Evolutionary conservation across 2,113 vertebrate genomes (phyloP).

Genomic region (Sinocyclocheilus grahami): DNA sequence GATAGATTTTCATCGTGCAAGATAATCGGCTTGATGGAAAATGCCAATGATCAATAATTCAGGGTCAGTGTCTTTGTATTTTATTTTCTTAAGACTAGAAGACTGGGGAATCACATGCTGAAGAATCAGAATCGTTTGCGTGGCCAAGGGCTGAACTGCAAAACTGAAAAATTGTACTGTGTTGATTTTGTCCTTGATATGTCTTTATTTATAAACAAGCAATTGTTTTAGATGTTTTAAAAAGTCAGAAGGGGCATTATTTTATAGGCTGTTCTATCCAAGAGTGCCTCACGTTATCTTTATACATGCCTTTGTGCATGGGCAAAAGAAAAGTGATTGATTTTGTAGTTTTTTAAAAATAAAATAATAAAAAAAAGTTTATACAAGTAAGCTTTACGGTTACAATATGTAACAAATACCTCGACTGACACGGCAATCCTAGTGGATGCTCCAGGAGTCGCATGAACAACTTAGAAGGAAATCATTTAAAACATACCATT

Average conservation of each 20-base stretch:
- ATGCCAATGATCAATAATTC: constrained; percentile 54
- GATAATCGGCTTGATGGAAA: constrained; percentile 10
- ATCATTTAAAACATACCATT: background rate
- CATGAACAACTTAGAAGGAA: constrained; percentile 53
- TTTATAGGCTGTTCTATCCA: constrained; percentile 46
- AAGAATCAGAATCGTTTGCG: constrained; percentile 73
- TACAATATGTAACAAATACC: constrained; percentile 63
- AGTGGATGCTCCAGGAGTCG: constrained; percentile 22
- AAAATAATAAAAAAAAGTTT: constrained; percentile 50
- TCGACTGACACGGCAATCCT: constrained; percentile 53
- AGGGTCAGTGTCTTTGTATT: constrained; percentile 49
- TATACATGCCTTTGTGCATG: constrained; percentile 28
- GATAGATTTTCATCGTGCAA: background rate
- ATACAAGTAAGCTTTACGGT: constrained; percentile 51
- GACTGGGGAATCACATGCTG: constrained; percentile 59
- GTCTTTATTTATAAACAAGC: constrained; percentile 71
- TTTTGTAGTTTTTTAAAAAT: constrained; percentile 39
- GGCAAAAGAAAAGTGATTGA: constrained; percentile 15
- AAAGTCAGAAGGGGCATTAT: constrained; percentile 49
- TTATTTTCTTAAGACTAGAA: constrained; percentile 43
- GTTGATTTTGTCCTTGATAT: constrained; percentile 66
- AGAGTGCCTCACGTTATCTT: constrained; percentile 42
- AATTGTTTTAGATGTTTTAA: constrained; percentile 45
- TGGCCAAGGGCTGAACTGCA: constrained; percentile 59
- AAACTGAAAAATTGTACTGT: constrained; percentile 48